Conservation (phyloP, 2,113 vertebrate species). For the Mormyrus iriodes region DNA sequence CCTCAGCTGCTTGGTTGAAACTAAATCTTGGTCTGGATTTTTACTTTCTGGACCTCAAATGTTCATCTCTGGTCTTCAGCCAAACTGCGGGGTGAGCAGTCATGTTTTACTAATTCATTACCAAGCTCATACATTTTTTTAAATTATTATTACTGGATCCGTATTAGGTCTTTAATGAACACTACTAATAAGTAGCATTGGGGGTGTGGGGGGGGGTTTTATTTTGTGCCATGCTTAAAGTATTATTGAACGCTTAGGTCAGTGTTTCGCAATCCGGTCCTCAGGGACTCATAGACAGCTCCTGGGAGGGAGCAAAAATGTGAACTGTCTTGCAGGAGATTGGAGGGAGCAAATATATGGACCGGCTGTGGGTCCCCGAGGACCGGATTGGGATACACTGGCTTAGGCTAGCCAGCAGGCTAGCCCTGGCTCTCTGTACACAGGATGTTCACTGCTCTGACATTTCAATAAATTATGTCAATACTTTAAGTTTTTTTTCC, state of each 20-base stretch:
- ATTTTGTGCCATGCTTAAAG: neutral
- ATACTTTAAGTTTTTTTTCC: neutral
- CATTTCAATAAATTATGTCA: constrained; percentile 1
- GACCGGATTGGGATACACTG: neutral
- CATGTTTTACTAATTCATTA: neutral
- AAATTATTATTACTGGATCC: neutral
- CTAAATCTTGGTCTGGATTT: neutral
- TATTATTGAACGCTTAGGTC: neutral
- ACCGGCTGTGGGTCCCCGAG: neutral
- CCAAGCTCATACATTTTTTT: neutral
- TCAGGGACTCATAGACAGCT: neutral
- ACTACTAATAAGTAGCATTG: neutral
- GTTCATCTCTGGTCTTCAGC: neutral
- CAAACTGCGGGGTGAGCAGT: neutral
- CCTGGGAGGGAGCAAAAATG: too few species aligned
- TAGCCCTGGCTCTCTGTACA: neutral
- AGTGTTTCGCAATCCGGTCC: neutral
- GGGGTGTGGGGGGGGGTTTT: neutral
- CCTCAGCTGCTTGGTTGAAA: neutral
- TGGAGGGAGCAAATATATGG: neutral
- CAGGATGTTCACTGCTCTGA: neutral
- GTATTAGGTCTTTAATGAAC: neutral
- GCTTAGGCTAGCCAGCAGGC: neutral
- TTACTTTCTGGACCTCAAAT: neutral
- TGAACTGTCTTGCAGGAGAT: neutral